Evolutionary conservation across 2,113 vertebrate species (phyloP).

Genomic region (Triplophysa tibetana): DNA sequence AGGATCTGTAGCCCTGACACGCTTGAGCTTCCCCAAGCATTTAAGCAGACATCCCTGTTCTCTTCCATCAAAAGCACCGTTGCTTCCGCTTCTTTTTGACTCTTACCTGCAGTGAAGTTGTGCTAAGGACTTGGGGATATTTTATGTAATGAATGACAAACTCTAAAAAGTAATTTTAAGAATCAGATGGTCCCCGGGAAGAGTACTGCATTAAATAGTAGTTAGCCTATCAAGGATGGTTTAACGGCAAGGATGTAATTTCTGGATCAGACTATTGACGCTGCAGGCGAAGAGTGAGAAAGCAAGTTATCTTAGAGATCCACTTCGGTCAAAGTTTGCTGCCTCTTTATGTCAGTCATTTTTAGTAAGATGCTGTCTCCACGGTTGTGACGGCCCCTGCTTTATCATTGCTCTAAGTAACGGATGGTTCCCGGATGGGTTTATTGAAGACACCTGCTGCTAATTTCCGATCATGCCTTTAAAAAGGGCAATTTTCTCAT

Average conservation of each 20-base stretch:
- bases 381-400: no score
- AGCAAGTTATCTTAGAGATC: constrained; percentile 25
- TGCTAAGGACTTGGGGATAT: constrained; percentile 5
- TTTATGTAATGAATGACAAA: constrained; percentile 25
- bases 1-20: constrained; percentile 69
- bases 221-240: constrained; percentile 28
- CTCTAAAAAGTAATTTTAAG: neutral
- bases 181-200: constrained; percentile 25
- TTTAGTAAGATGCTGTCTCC: constrained; percentile 14
- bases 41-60: constrained; percentile 59
- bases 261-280: constrained; percentile 38
- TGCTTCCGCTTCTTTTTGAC: constrained; percentile 33
- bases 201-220: neutral
- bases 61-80: constrained; percentile 36
- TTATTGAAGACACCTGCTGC: no score
- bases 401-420: no score
- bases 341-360: neutral
- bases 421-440: no score
- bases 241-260: constrained; percentile 23
- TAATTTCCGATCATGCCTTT: no score
- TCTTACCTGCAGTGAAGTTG: constrained; percentile 28
- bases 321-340: constrained; percentile 34
- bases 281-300: constrained; percentile 33
- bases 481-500: no score
- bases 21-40: constrained; percentile 67